Conservation (phyloP, 2,888 invertebrate genomes). For the Pheosia gnoma region DNA sequence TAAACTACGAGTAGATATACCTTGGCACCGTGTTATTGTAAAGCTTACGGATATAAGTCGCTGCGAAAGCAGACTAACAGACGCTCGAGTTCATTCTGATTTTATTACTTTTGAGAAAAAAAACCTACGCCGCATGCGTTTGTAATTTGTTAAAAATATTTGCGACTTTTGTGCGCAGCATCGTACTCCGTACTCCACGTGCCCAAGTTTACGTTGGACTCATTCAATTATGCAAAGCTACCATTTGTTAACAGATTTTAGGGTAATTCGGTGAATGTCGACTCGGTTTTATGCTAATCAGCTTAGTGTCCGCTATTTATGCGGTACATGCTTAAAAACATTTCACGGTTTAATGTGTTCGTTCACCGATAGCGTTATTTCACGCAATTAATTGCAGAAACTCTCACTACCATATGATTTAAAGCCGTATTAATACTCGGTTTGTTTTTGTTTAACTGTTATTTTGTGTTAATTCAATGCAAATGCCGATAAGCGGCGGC, state of each 20-base stretch:
- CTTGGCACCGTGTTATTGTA: too few relatives aligned
- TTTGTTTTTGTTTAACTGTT: constrained; percentile 68
- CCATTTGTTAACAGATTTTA: constrained; percentile 83
- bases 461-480: constrained; percentile 72
- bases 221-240: constrained; percentile 81
- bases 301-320: constrained; percentile 80
- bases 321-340: constrained; percentile 71
- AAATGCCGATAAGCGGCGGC: constrained; percentile 49
- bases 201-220: constrained; percentile 64
- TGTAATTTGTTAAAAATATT: constrained; percentile 46
- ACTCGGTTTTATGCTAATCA: constrained; percentile 79
- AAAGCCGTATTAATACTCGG: constrained; percentile 63
- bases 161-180: constrained; percentile 25
- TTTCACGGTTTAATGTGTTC: constrained; percentile 62
- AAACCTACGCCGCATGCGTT: constrained; percentile 3
- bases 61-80: too few relatives aligned
- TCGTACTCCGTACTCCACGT: constrained; percentile 54
- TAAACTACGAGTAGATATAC: too few relatives aligned
- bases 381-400: constrained; percentile 76
- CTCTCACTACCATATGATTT: constrained; percentile 72
- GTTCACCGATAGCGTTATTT: constrained; percentile 71
- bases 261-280: constrained; percentile 75
- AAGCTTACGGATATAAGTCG: too few relatives aligned
- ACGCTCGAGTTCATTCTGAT: too few relatives aligned
- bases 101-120: too few relatives aligned